Evolutionary conservation across 2,113 vertebrate genomes (phyloP).

Genomic region (Poeciliopsis occidentalis): DNA sequence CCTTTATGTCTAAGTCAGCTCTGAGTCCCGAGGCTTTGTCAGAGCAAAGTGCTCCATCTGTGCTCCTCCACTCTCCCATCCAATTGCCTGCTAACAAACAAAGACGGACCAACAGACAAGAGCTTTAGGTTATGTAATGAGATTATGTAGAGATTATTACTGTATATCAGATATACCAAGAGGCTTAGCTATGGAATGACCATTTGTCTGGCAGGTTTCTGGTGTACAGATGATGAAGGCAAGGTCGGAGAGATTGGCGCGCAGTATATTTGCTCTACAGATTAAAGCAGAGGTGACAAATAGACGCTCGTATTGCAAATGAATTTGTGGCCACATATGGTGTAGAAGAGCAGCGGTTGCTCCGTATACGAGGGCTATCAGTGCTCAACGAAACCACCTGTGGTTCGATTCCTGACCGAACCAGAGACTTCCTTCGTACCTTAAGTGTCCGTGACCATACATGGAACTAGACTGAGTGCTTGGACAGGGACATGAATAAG

Average conservation of each 20-base stretch:
- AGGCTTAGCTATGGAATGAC: slow-evolving; percentile 46
- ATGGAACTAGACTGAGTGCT: too few relatives aligned
- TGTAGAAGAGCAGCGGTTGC: too few relatives aligned
- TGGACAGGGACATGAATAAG: too few relatives aligned
- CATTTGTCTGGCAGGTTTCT: slow-evolving; percentile 51
- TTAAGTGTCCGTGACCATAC: too few relatives aligned
- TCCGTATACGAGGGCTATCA: too few relatives aligned
- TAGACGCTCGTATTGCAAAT: too few relatives aligned
- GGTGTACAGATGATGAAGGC: slow-evolving; percentile 32
- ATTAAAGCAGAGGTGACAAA: not conserved
- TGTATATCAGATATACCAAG: slow-evolving; percentile 43
- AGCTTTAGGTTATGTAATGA: slow-evolving; percentile 65
- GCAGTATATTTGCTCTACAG: not conserved
- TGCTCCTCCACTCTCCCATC: not conserved
- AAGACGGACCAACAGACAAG: slow-evolving; percentile 23
- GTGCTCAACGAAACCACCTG: too few relatives aligned
- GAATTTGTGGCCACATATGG: too few relatives aligned
- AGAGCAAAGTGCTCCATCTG: slow-evolving; percentile 50
- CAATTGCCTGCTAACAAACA: slow-evolving; percentile 22
- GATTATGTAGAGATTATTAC: slow-evolving; percentile 63
- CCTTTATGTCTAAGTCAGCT: slow-evolving; percentile 48
- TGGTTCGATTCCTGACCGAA: too few relatives aligned
- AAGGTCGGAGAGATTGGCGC: slow-evolving; percentile 8
- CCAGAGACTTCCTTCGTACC: too few relatives aligned
- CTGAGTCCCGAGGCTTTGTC: slow-evolving; percentile 36